phyloP scores from a whole-genome alignment of 2,797 vertebrate genomes.

The Eospalax fontanierii region DNA sequence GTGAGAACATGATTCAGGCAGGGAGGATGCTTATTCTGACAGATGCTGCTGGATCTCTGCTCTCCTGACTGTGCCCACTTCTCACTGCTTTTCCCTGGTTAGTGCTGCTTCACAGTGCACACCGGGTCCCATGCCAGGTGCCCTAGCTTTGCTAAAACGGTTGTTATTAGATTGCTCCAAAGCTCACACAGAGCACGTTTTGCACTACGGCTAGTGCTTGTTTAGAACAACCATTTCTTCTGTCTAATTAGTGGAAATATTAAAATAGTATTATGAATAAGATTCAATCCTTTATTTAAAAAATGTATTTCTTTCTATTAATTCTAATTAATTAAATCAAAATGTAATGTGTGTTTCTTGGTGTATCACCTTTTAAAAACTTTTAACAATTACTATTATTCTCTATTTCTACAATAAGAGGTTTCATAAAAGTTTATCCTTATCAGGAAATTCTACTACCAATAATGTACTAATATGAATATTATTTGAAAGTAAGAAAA shows the following conservation, averaged over 20 bases:
- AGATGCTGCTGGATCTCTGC: conserved; percentile 1
- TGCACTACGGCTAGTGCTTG: background rate
- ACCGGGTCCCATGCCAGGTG: background rate
- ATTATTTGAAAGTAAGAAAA: conserved; percentile 53
- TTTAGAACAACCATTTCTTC: background rate
- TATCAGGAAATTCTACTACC: conserved; percentile 42
- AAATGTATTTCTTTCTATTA: background rate
- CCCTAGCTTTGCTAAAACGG: background rate
- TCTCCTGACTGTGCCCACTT: background rate
- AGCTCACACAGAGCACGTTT: background rate
- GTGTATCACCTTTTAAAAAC: background rate
- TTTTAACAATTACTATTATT: conserved; percentile 24
- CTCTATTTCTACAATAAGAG: conserved; percentile 48
- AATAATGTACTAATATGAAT: conserved; percentile 24
- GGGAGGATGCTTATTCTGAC: background rate
- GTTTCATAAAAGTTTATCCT: conserved; percentile 43
- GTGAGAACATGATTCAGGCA: conserved; percentile 7
- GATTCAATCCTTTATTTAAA: background rate
- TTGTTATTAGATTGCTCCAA: conserved; percentile 31
- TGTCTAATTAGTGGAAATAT: conserved; percentile 44
- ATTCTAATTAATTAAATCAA: conserved; percentile 65
- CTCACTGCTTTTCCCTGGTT: background rate
- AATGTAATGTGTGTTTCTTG: conserved; percentile 19
- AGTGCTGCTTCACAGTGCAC: background rate
- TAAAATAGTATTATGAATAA: conserved; percentile 45